Evolutionary conservation across 1,140 invertebrate genomes (phyloP).

Genomic region (Drosophila kohkoa): DNA sequence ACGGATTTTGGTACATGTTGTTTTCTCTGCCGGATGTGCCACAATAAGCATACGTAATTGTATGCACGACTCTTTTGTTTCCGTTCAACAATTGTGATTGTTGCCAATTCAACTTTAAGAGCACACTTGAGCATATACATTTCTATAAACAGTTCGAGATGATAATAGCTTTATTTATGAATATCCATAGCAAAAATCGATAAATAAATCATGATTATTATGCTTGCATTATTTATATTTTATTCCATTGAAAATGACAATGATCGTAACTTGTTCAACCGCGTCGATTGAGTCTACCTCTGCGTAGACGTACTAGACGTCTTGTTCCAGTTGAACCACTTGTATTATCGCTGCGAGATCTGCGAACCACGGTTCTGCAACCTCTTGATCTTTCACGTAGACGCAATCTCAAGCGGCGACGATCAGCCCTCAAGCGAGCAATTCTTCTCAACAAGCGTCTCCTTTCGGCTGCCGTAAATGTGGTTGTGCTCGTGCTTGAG

Average conservation of each 20-base stretch:
- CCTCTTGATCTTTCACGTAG: too few relatives aligned
- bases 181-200: neutral
- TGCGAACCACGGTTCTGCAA: too few relatives aligned
- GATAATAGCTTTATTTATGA: neutral
- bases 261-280: too few relatives aligned
- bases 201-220: neutral
- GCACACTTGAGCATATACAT: neutral
- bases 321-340: too few relatives aligned
- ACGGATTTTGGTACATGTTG: conserved; percentile 50
- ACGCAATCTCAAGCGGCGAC: too few relatives aligned
- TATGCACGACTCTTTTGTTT: conserved; percentile 30
- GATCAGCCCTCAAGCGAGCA: neutral
- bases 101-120: conserved; percentile 8
- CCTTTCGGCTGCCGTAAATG: neutral
- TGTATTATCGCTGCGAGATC: too few relatives aligned
- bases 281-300: too few relatives aligned
- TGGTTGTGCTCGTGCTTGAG: neutral
- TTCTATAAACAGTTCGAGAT: too few relatives aligned
- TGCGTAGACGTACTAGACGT: too few relatives aligned
- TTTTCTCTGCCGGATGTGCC: conserved; percentile 36
- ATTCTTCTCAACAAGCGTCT: neutral
- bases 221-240: neutral
- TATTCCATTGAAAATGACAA: neutral
- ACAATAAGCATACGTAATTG: conserved; percentile 46
- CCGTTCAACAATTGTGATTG: conserved; percentile 27